Base-by-base conservation (phyloP, 2,797 vertebrate genomes). In the Neosilurus mollespiculum region DNA sequence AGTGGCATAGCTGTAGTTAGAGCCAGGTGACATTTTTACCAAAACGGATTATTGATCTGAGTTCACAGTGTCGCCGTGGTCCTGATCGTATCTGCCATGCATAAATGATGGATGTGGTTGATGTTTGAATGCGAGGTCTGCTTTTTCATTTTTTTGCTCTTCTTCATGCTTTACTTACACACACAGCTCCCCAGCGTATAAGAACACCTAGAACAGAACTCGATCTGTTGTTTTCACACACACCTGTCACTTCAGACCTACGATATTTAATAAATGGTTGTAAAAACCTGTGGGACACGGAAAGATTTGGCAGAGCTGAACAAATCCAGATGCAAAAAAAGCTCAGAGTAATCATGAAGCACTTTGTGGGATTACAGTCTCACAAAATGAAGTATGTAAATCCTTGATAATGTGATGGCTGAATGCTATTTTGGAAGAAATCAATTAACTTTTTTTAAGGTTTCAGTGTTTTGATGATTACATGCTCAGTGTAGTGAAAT, bases 1-100 rank as follows among this genome's bases (percentile, higher is more conserved):
- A 22, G 30, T 78, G 49, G 53, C 49, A 10, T 12, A 66, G 26
- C 56, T 59, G 73, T 37, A 15, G 49, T 77, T 67, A 70, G 15
- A 77, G 26, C 78, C 56, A 26, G 58, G 80, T 78, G 54, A 59
- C 71, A 54, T 81, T 80, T 66, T 79, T 70, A n/a, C 43, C 22
- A 78, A 26, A 78, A 37, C 15, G 15, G 65, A 24, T 84, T 78
- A 61, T 87, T 80, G 82, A 84, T 76, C 76, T 0, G 54, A 3
- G 34, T 76, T 65, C 30, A 30, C 24, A 9, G 20, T n/a, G 24
- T 64, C 24, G 1, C 24, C 56, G 51, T 4, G 7, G 22, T 9
- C 37, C 58, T 2, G 22, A 37, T 54, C 72, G 58, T 37, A 34
- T 8, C 1, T 71, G 62, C 73, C 26, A n/a, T 59, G 34, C 43